These are phyloP conservation scores for Byasa hedistus DNA, from an alignment of 2,888 invertebrate genomes.

Conservation along the genomic window DNA sequence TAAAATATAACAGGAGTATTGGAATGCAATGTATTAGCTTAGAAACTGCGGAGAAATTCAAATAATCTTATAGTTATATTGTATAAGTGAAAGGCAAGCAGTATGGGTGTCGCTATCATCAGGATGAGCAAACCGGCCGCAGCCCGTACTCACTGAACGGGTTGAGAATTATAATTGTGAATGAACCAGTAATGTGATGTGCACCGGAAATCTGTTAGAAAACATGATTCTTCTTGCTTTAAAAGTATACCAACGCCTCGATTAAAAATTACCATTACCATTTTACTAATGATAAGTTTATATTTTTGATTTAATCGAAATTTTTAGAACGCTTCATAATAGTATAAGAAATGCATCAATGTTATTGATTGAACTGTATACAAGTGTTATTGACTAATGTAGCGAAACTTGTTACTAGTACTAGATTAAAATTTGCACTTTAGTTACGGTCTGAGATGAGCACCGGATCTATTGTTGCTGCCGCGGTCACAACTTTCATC, in stretches of 20 bases:
- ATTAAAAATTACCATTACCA: too few species aligned
- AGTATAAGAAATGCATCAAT: too few species aligned
- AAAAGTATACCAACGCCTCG: too few species aligned
- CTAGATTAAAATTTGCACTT: not conserved
- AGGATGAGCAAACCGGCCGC: conserved; percentile 48
- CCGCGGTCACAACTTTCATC: conserved; percentile 14
- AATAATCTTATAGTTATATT: conserved; percentile 37
- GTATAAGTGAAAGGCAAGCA: conserved; percentile 47
- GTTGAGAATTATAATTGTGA: conserved; percentile 30
- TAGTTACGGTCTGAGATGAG: not conserved
- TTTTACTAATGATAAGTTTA: not conserved
- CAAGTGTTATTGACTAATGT: too few species aligned
- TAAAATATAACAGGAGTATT: not conserved
- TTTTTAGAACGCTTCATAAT: too few species aligned
- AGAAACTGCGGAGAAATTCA: conserved; percentile 43
- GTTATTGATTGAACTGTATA: too few species aligned
- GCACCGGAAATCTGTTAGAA: conserved; percentile 1
- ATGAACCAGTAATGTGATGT: not conserved
- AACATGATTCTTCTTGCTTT: not conserved
- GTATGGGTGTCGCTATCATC: conserved; percentile 39
- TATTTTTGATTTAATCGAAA: not conserved
- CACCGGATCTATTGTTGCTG: conserved; percentile 1
- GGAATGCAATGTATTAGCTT: conserved; percentile 24
- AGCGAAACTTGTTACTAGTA: not conserved
- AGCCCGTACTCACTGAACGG: conserved; percentile 27